These are phyloP conservation scores for Drosophila kurseongensis DNA, from an alignment of 1,140 invertebrate genomes.

Conservation along the genomic window DNA sequence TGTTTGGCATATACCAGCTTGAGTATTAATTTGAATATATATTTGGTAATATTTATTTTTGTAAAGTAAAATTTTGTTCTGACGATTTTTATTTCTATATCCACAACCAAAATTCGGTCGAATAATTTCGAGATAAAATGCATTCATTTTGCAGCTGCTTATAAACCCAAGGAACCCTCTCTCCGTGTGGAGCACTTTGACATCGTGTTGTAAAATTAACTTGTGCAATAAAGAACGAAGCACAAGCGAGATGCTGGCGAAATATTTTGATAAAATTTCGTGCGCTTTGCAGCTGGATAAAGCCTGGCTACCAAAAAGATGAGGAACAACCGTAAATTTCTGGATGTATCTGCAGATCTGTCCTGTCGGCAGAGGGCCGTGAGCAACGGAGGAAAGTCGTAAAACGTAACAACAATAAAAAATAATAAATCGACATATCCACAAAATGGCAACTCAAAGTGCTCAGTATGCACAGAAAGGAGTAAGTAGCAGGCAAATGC, in stretches of 20 bases:
- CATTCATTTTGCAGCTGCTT: conserved; percentile 26
- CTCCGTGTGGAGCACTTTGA: conserved; percentile 39
- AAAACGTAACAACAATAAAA: conserved; percentile 84
- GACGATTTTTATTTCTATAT: conserved; percentile 5
- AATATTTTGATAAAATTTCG: conserved; percentile 65
- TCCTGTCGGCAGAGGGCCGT: conserved; percentile 23
- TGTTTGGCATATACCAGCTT: no score
- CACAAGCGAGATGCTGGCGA: conserved; percentile 30
- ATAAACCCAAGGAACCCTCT: conserved; percentile 25
- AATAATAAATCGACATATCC: conserved; percentile 84
- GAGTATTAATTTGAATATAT: not conserved
- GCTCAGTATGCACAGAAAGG: conserved; percentile 67
- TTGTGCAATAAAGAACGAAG: conserved; percentile 60
- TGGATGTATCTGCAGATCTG: conserved; percentile 62
- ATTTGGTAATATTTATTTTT: not conserved
- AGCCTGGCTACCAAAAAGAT: conserved; percentile 43
- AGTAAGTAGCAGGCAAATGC: conserved; percentile 46
- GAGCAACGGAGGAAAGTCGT: conserved; percentile 59
- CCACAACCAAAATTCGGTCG: not conserved
- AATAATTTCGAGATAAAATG: conserved; percentile 30
- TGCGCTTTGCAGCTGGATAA: conserved; percentile 35
- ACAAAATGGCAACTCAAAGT: conserved; percentile 75
- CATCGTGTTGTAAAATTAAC: conserved; percentile 70
- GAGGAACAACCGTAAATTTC: conserved; percentile 53
- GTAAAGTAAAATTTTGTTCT: not conserved